phyloP scores from a whole-genome alignment of 2,888 invertebrate species.

The Thera obeliscata region DNA sequence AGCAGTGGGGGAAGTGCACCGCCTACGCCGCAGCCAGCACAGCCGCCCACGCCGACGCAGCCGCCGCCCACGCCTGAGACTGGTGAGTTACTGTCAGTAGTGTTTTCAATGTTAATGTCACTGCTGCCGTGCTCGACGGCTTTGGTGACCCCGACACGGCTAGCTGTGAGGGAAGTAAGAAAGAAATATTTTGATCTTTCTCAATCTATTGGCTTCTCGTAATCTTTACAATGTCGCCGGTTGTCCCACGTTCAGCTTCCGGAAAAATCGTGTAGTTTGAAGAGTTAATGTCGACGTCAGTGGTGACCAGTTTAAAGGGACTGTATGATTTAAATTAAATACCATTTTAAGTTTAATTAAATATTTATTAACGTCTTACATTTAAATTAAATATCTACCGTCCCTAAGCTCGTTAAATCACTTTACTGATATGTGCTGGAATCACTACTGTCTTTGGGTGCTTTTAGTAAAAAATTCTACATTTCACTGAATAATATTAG shows the following conservation, averaged over 20 bases:
- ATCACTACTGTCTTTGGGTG: conserved; percentile 46
- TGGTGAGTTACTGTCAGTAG: conserved; percentile 54
- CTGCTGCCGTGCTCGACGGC: too few relatives aligned
- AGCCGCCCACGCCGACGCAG: conserved; percentile 67
- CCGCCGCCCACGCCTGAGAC: conserved; percentile 70
- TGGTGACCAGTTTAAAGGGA: not conserved
- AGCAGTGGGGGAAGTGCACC: conserved; percentile 55
- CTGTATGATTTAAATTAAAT: conserved; percentile 7
- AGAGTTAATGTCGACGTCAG: too few relatives aligned
- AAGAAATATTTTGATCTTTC: too few relatives aligned
- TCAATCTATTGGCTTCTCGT: too few relatives aligned
- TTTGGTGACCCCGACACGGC: too few relatives aligned
- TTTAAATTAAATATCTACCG: conserved; percentile 46
- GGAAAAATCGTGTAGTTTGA: too few relatives aligned
- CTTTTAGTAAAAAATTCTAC: conserved; percentile 3
- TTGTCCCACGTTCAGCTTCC: too few relatives aligned
- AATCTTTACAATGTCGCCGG: too few relatives aligned
- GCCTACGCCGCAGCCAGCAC: conserved; percentile 67
- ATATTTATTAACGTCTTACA: conserved; percentile 47
- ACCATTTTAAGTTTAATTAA: conserved; percentile 28
- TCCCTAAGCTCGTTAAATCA: conserved; percentile 60
- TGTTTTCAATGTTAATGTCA: too few relatives aligned
- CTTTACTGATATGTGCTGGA: conserved; percentile 62
- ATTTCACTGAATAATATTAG: conserved; percentile 3
- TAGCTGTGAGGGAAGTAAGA: too few relatives aligned